Evolutionary conservation across 2,113 vertebrate species (phyloP).

Genomic region (Ceratotherium simum): DNA sequence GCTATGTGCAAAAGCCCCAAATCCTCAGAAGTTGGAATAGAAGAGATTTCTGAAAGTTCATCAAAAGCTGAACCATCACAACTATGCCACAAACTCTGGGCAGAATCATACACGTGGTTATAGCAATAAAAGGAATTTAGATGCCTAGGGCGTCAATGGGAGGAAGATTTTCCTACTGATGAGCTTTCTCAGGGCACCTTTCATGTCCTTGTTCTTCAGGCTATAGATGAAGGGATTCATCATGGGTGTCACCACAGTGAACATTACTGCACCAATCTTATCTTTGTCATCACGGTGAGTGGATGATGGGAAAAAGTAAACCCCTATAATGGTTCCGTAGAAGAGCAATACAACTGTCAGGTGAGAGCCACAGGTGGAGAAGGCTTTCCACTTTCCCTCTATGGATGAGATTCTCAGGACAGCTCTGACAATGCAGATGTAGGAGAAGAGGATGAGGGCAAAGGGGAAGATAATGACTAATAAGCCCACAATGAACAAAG

Average conservation of each 20-base stretch:
- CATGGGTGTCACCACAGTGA: slow-evolving; percentile 76
- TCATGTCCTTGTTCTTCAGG: slow-evolving; percentile 76
- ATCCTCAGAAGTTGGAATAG: not conserved
- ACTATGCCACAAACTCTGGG: not conserved
- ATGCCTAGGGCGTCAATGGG: not conserved
- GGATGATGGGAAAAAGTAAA: slow-evolving; percentile 67
- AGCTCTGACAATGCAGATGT: slow-evolving; percentile 53
- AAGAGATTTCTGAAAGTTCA: not conserved
- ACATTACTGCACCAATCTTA: slow-evolving; percentile 70
- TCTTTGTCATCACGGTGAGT: slow-evolving; percentile 54
- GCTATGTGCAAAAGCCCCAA: not conserved
- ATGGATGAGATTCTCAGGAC: slow-evolving; percentile 60
- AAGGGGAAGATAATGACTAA: slow-evolving; percentile 64
- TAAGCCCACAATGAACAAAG: slow-evolving; percentile 45
- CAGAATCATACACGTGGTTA: not conserved
- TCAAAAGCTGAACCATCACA: not conserved
- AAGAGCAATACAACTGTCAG: slow-evolving; percentile 71
- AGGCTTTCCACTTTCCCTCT: slow-evolving; percentile 69
- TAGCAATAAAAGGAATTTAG: not conserved
- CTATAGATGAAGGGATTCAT: slow-evolving; percentile 77
- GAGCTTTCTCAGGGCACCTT: slow-evolving; percentile 67
- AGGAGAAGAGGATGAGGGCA: slow-evolving; percentile 74
- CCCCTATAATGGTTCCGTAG: slow-evolving; percentile 63
- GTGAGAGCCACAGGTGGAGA: slow-evolving; percentile 78
- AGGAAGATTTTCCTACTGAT: not conserved